Evolutionary conservation across 2,888 invertebrate genomes (phyloP), one percentile per base, ranked within the genome.

Genomic region (Dusona sp.): DNA sequence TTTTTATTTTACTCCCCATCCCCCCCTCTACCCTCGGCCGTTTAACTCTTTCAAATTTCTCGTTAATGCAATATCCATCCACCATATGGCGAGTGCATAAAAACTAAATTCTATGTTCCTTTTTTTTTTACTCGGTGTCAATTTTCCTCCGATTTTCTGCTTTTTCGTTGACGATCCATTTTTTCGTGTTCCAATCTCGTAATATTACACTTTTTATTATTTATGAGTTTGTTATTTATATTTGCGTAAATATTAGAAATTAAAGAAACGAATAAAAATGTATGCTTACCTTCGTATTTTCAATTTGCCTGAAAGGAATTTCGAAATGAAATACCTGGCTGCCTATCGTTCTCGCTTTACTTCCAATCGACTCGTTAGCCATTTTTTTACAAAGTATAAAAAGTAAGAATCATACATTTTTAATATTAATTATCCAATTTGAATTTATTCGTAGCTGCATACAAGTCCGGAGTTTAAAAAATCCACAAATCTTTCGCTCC

Each of bases 41-140:
- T 51, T 54, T 1, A 29, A 70, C 36, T n/a, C 16, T 29, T 54
- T 64, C 54, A n/a, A 48, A 65, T 65, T 78, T 72, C 77, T 83
- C 72, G 72, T 51, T 83, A 70, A 78, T 68, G 72, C 77, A 42
- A 72, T 83, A 83, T 83, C 33, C 48, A 13, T 36, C 57, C 22
- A 45, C 42, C 22, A 38, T 25, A 42, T 25, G 22, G 22, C 25
- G 19, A 22, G 3, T 36, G 38, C 11, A 19, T 11, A 4, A 9
- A 42, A 68, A 42, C 42, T 6, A 3, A 42, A 68, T 25, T 42
- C 38, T n/a, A 22, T 42, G 4, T 22, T 22, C 2, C 16, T 38
- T 19, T 19, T 3, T n/a, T n/a, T 36, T 65, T 36, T 68, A 1
- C 25, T 11, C 13, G 16, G 16, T 29, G 64, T 3, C 0, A 22